Evolutionary conservation across 1,140 invertebrate genomes (phyloP).

Genomic region (Drosophila triauraria): DNA sequence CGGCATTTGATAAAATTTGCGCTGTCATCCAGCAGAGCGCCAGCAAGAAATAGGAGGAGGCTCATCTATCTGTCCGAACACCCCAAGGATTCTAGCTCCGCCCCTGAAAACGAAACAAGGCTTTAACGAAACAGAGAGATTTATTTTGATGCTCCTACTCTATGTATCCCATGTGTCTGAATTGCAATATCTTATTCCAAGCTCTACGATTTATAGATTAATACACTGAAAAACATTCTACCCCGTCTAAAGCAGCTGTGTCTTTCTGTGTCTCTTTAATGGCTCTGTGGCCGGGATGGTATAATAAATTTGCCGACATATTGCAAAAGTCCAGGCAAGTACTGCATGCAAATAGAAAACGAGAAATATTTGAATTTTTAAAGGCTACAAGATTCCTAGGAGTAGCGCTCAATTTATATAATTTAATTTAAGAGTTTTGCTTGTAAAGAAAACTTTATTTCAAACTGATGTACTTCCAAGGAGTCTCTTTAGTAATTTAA

Average conservation of each 20-base stretch:
- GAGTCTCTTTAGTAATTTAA: neutral
- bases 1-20: constrained; percentile 87
- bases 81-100: constrained; percentile 5
- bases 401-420: neutral
- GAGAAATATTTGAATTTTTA: constrained; percentile 2
- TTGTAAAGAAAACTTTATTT: neutral
- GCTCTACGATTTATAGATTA: constrained; percentile 57
- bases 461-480: neutral
- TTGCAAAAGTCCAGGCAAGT: constrained; percentile 5
- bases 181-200: constrained; percentile 59
- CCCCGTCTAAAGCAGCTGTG: constrained; percentile 19
- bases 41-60: constrained; percentile 7
- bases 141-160: constrained; percentile 39
- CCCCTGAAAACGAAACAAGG: constrained; percentile 8
- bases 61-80: neutral
- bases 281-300: constrained; percentile 11
- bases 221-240: constrained; percentile 53
- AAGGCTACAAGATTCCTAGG: neutral
- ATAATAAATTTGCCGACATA: constrained; percentile 32
- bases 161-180: constrained; percentile 35
- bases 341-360: constrained; percentile 1
- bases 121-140: constrained; percentile 47
- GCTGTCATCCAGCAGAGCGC: constrained; percentile 62
- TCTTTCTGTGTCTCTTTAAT: constrained; percentile 10
- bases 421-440: neutral